A percentile compares a stretch with the other conserved stretches of the same genome.
Evolutionary conservation across 2,797 vertebrate species (phyloP).

Genomic region (Sitta carolinensis): DNA sequence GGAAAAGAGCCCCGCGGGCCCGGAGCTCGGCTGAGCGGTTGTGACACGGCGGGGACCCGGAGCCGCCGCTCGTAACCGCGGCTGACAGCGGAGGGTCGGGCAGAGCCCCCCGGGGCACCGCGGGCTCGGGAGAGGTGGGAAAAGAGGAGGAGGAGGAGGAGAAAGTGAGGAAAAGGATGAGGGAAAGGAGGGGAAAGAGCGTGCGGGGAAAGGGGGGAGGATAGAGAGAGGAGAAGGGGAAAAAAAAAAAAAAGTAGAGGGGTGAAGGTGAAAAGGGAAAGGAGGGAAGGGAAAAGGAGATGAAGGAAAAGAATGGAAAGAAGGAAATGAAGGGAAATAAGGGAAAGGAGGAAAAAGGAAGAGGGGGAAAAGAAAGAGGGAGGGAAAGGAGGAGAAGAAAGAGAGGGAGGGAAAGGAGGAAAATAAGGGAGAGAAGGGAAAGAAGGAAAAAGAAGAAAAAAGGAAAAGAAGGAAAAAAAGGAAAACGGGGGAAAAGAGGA

Average conservation of each 20-base stretch:
- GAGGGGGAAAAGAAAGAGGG: accelerated
- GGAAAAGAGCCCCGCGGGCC: not conserved
- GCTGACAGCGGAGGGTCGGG: not conserved
- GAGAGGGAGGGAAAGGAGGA: too few species aligned
- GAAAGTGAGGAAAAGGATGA: too few species aligned
- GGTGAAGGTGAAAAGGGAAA: accelerated
- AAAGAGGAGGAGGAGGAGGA: not conserved
- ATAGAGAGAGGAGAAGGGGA: too few species aligned
- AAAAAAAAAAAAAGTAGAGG: too few species aligned
- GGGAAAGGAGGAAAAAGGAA: too few species aligned
- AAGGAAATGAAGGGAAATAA: accelerated
- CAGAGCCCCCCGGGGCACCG: not conserved
- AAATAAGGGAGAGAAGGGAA: accelerated
- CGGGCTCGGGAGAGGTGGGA: not conserved
- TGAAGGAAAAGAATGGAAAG: accelerated
- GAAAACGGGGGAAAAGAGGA: too few species aligned
- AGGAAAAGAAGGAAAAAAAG: accelerated
- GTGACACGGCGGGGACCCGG: conserved; percentile 34
- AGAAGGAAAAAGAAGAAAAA: accelerated
- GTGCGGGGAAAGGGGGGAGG: accelerated
- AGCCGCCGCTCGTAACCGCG: not conserved
- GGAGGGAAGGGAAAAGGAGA: accelerated
- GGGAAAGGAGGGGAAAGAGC: accelerated
- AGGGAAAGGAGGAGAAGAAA: accelerated
- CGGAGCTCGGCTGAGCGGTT: not conserved